Conservation (phyloP, 2,888 invertebrate genomes). For the Brachynemurus nebulosus region DNA sequence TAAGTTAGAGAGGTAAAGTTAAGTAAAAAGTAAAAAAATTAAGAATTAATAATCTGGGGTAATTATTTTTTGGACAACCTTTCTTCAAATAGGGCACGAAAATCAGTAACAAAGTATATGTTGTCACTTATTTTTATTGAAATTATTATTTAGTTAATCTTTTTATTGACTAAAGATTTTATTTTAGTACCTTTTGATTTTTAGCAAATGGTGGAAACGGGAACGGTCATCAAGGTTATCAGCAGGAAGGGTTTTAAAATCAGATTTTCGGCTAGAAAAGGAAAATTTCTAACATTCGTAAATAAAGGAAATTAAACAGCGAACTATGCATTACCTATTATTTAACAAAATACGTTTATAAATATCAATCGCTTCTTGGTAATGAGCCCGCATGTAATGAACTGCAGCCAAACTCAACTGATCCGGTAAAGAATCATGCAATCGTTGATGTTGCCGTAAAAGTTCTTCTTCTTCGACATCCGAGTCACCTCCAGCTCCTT, state of each 20-base stretch:
- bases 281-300: background rate
- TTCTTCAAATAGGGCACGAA: background rate
- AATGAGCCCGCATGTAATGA: slow-evolving; percentile 90
- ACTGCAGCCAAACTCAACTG: slow-evolving; percentile 91
- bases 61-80: no score
- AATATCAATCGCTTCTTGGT: slow-evolving; percentile 97
- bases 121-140: background rate
- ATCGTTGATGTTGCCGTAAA: slow-evolving; percentile 67
- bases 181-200: background rate
- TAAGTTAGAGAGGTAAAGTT: no score
- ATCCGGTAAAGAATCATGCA: slow-evolving; percentile 84
- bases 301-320: slow-evolving; percentile 10
- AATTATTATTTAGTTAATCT: background rate
- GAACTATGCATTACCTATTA: slow-evolving; percentile 51
- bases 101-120: background rate
- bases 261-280: background rate
- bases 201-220: background rate
- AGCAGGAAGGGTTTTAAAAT: slow-evolving; percentile 1
- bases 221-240: slow-evolving; percentile 2
- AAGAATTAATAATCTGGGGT: no score
- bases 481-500: slow-evolving; percentile 2
- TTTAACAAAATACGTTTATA: slow-evolving; percentile 87
- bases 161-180: background rate
- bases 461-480: slow-evolving; percentile 61
- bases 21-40: no score